A percentile compares a stretch with the other conserved stretches of the same genome.
Evolutionary conservation across 2,888 invertebrate genomes (phyloP).

Genomic region (Dynastes grantii): DNA sequence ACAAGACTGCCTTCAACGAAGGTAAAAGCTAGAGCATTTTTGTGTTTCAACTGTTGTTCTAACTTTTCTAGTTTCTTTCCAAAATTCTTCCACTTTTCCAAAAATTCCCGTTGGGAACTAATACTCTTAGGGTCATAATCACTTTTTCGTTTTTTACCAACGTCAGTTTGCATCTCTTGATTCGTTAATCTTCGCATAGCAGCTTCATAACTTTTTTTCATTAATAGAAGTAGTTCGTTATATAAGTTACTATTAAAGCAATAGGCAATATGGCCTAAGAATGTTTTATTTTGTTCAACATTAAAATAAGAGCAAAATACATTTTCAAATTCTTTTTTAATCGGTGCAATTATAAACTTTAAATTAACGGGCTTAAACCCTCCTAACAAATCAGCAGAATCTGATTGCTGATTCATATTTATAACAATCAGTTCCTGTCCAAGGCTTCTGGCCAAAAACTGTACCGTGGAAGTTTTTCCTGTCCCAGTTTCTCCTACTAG

Average conservation of each 20-base stretch:
- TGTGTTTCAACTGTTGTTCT: constrained; percentile 81
- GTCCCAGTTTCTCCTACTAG: constrained; percentile 99
- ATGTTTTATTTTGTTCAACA: constrained; percentile 85
- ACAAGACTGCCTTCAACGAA: constrained; percentile 96
- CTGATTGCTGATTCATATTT: constrained; percentile 99
- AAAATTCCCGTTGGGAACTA: constrained; percentile 16
- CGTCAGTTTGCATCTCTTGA: constrained; percentile 42
- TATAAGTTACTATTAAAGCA: constrained; percentile 84
- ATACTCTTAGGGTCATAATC: constrained; percentile 6
- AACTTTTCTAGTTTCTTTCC: constrained; percentile 81
- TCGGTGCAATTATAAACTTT: constrained; percentile 85
- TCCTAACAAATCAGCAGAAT: constrained; percentile 95
- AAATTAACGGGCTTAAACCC: constrained; percentile 97
- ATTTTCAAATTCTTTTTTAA: constrained; percentile 87
- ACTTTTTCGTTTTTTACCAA: constrained; percentile 62
- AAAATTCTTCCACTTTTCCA: constrained; percentile 76
- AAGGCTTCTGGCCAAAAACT: constrained; percentile 89
- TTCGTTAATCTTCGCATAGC: constrained; percentile 74
- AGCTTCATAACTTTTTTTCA: constrained; percentile 82
- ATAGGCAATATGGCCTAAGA: constrained; percentile 84
- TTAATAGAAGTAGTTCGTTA: constrained; percentile 81
- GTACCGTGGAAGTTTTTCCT: constrained; percentile 96
- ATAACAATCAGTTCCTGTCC: constrained; percentile 92
- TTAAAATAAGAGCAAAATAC: constrained; percentile 87
- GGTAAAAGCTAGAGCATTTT: constrained; percentile 86